Percentiles rank a stretch among this genome's conserved stretches.
phyloP scores from a whole-genome alignment of 2,797 vertebrate genomes.

The Arrhamphus sclerolepis region DNA sequence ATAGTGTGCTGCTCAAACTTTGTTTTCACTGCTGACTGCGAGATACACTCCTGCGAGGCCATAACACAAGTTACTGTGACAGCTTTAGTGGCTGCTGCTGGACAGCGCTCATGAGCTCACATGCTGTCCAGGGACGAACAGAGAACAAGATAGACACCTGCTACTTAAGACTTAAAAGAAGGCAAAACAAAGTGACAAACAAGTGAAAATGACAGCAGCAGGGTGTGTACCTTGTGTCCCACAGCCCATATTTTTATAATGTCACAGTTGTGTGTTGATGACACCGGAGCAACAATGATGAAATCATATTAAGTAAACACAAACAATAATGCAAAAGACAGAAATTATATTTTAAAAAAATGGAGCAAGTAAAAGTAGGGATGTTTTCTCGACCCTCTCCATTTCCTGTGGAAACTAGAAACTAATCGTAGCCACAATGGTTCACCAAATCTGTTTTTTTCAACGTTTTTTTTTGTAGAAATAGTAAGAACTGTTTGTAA shows the following conservation, averaged over 20 bases:
- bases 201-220: constrained; percentile 64
- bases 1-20: constrained; percentile 99
- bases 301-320: constrained; percentile 50
- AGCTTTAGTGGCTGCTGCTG: constrained; percentile 73
- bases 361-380: constrained; percentile 4
- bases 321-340: constrained; percentile 47
- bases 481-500: too few relatives aligned
- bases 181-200: constrained; percentile 45
- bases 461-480: too few relatives aligned
- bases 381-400: background rate
- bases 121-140: constrained; percentile 44
- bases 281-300: constrained; percentile 41
- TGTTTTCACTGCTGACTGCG: constrained; percentile 99
- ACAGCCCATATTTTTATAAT: constrained; percentile 28
- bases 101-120: constrained; percentile 12
- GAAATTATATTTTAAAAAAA: constrained; percentile 4
- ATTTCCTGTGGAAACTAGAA: too few relatives aligned
- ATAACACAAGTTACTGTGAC: constrained; percentile 93
- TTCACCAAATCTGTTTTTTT: too few relatives aligned
- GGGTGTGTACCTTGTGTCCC: constrained; percentile 60
- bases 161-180: constrained; percentile 71
- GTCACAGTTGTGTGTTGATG: constrained; percentile 70
- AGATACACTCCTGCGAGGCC: constrained; percentile 99
- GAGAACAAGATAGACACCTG: constrained; percentile 80
- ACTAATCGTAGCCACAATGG: too few relatives aligned